phyloP scores from a whole-genome alignment of 2,888 invertebrate genomes.

The Tribolium freemani region DNA sequence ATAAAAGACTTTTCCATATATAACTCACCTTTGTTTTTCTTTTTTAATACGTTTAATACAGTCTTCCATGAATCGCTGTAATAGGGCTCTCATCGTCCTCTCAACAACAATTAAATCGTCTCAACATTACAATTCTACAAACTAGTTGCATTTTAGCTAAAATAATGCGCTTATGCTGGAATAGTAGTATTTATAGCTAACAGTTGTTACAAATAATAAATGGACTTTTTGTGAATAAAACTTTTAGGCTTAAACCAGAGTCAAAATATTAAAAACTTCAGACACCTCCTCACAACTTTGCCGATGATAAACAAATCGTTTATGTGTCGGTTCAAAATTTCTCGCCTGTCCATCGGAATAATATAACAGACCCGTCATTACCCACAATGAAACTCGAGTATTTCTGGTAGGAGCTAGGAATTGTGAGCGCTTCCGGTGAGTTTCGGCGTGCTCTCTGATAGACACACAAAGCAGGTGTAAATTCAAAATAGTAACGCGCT shows the following conservation, averaged over 20 bases:
- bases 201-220: too few species aligned
- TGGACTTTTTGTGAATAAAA: too few species aligned
- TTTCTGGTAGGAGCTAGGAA: slow-evolving; percentile 4
- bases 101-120: too few species aligned
- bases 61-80: background rate
- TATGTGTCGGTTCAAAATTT: background rate
- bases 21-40: slow-evolving; percentile 22
- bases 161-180: too few species aligned
- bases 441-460: slow-evolving; percentile 22
- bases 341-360: slow-evolving; percentile 11
- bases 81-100: too few species aligned
- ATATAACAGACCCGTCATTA: slow-evolving; percentile 9
- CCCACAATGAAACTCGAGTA: slow-evolving; percentile 16
- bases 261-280: too few species aligned
- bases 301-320: too few species aligned
- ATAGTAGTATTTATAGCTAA: too few species aligned
- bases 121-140: too few species aligned
- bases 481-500: slow-evolving; percentile 23
- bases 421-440: slow-evolving; percentile 23
- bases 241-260: too few species aligned
- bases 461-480: slow-evolving; percentile 41
- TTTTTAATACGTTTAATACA: background rate
- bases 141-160: too few species aligned
- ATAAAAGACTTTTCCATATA: slow-evolving; percentile 29
- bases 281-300: too few species aligned